Base-by-base conservation (phyloP, 2,797 vertebrate genomes). In the Thunnus albacares region DNA sequence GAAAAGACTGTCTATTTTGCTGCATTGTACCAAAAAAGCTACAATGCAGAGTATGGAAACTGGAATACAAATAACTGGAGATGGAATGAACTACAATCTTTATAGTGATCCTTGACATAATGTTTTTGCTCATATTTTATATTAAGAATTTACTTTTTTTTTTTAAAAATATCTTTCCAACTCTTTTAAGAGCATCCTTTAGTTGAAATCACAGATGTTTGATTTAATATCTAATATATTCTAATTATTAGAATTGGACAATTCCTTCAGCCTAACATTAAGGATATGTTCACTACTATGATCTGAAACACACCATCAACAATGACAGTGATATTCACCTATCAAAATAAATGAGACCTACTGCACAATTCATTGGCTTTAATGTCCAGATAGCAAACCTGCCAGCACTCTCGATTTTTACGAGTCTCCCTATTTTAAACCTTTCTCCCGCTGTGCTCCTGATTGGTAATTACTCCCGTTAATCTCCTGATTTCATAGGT, bases 11-110 rank as follows among this genome's bases (percentile, higher is more conserved):
- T 69, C 45, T 45, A 10, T 61, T 77, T 53, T 74, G 49, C 75
- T 71, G 68, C 81, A 70, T 33, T 82, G 73, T 76, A n/a, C 15
- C 60, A 3, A 73, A 75, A 80, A 70, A 58, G 14, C 14, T 43
- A 47, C 73, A 75, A 81, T 24, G 24, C 63, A 58, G 4, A 35
- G 52, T 20, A 51, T 3, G 12, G 22, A 63, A 65, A 26, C 24
- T 52, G 14, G 22, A 72, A 69, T 70, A 67, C 24, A 84, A 80
- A 81, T 55, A 56, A 62, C 15, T n/a, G 52, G 4, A 41, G 20
- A 45, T 1, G 24, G 1, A 53, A 65, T 18, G 0, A 22, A 30
- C n/a, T 62, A 41, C 64, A 45, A 11, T 10, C 45, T 41, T n/a
- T 63, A 28, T 9, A 8, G 1, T 51, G 15, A 56, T 52, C 41